A percentile compares a stretch with the other conserved stretches of the same genome.
Evolutionary conservation across 1,140 invertebrate genomes (phyloP).

Genomic region (Formica selysi): DNA sequence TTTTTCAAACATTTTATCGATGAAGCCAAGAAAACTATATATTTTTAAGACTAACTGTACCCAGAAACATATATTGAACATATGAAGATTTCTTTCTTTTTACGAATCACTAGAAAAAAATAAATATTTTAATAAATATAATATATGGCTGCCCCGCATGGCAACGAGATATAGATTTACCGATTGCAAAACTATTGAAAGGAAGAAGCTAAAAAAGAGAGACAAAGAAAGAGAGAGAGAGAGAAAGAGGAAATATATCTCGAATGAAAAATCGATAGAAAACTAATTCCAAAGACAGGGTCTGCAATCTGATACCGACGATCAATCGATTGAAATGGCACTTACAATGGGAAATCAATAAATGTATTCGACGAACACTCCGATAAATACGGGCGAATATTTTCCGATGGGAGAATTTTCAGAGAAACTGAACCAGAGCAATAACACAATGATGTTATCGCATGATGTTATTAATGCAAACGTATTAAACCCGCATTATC

Average conservation of each 20-base stretch:
- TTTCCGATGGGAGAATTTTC: slow-evolving; percentile 20
- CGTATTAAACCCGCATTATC: slow-evolving; percentile 13
- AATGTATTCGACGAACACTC: slow-evolving; percentile 25
- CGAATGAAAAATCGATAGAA: slow-evolving; percentile 56
- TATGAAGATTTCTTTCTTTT: neutral
- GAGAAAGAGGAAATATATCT: neutral
- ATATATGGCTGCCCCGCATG: neutral
- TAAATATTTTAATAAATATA: neutral
- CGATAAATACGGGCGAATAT: slow-evolving; percentile 11
- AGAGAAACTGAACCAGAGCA: neutral
- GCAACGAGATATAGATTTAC: slow-evolving; percentile 6
- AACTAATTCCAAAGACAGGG: slow-evolving; percentile 55
- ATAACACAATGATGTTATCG: slow-evolving; percentile 22
- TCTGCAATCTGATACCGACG: slow-evolving; percentile 54
- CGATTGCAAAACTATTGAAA: slow-evolving; percentile 15
- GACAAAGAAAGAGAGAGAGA: neutral
- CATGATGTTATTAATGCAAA: slow-evolving; percentile 34
- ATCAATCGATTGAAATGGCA: slow-evolving; percentile 54
- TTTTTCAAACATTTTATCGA: too few species aligned
- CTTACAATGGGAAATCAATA: slow-evolving; percentile 60
- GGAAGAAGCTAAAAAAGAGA: neutral
- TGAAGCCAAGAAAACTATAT: too few species aligned
- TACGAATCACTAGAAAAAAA: neutral
- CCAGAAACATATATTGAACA: too few species aligned
- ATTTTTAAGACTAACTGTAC: too few species aligned